Conservation (phyloP, 2,113 vertebrate genomes). For the Pipra filicauda region DNA sequence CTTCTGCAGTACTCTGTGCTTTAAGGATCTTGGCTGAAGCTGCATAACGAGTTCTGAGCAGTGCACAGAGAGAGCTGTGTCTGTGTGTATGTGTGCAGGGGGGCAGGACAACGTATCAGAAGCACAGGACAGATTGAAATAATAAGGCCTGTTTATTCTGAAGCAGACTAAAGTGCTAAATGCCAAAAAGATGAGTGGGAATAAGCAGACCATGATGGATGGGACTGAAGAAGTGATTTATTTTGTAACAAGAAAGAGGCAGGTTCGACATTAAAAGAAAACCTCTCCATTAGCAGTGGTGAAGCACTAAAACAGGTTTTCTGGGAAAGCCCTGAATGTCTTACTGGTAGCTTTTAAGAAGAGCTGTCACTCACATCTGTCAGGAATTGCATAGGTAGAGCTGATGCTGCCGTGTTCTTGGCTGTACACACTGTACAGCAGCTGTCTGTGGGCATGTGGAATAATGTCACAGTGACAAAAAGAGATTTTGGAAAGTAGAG, state of each 20-base stretch:
- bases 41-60: not conserved
- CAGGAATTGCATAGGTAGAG: not conserved
- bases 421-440: not conserved
- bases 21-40: not conserved
- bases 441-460: not conserved
- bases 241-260: not conserved
- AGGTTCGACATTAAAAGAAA: not conserved
- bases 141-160: constrained; percentile 43
- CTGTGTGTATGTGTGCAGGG: not conserved
- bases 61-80: not conserved
- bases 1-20: not conserved
- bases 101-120: not conserved
- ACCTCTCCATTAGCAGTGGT: not conserved
- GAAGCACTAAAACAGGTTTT: not conserved
- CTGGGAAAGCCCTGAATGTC: not conserved
- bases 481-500: not conserved
- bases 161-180: constrained; percentile 1
- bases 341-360: not conserved
- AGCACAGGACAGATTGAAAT: not conserved
- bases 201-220: constrained; percentile 38
- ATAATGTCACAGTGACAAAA: not conserved
- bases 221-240: not conserved
- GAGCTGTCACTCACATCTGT: not conserved
- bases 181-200: constrained; percentile 31
- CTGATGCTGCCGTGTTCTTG: not conserved